A percentile compares a stretch with the other conserved stretches of the same genome.
Conservation (phyloP, 2,113 vertebrate species). For the Oryzias curvinotus region DNA sequence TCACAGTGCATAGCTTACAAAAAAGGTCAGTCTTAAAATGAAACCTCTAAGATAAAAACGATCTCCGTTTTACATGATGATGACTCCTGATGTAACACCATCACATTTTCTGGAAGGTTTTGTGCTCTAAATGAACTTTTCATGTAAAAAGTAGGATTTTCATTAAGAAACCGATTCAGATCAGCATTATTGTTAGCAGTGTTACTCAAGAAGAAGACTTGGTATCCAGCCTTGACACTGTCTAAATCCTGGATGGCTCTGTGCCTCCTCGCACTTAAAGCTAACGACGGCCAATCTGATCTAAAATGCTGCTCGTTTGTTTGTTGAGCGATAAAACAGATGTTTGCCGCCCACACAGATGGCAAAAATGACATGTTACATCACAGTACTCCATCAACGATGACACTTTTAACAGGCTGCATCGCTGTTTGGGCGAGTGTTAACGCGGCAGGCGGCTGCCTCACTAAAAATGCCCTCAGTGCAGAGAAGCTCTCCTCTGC, state of each 20-base stretch:
- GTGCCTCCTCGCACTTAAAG: neutral
- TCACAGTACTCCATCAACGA: slow-evolving; percentile 76
- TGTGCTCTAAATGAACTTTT: no score
- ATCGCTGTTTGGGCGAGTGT: no score
- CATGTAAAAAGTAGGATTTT: no score
- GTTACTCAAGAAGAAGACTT: neutral
- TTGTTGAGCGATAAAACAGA: slow-evolving; percentile 17
- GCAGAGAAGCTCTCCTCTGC: no score
- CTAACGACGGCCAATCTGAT: slow-evolving; percentile 1
- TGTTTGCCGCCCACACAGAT: slow-evolving; percentile 15
- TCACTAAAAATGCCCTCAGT: no score
- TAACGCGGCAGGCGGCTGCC: no score
- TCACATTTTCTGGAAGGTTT: no score
- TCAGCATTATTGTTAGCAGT: neutral
- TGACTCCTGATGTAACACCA: no score
- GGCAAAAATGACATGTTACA: slow-evolving; percentile 27
- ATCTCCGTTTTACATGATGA: no score
- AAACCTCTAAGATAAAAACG: no score
- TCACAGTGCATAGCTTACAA: no score
- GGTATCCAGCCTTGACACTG: neutral
- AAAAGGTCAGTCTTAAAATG: no score
- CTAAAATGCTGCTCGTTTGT: slow-evolving; percentile 14
- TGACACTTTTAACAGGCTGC: slow-evolving; percentile 68
- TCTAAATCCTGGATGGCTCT: neutral
- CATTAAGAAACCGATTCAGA: neutral